A percentile compares a stretch with the other conserved stretches of the same genome.
Conservation (phyloP, 53 echinoderm and acorn worm species). For the Pentamera pediparva region DNA sequence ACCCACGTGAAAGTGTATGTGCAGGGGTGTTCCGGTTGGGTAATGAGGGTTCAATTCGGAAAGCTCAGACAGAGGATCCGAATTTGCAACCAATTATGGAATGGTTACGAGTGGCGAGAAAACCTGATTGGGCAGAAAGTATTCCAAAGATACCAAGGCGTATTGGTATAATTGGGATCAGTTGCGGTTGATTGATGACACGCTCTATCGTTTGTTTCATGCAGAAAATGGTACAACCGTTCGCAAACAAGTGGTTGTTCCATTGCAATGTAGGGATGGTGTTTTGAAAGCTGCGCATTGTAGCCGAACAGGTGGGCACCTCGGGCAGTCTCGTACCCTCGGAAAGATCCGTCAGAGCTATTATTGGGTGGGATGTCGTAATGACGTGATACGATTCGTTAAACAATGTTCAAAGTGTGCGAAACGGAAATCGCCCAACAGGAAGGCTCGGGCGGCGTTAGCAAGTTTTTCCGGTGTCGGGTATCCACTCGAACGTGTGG, state of each 20-base stretch:
- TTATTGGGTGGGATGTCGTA: background rate
- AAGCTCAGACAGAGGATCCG: background rate
- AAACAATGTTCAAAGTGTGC: background rate
- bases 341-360: background rate
- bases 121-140: background rate
- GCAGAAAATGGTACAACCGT: background rate
- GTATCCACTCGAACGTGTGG: background rate
- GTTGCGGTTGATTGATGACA: too few species aligned
- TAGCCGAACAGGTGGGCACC: background rate
- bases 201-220: background rate
- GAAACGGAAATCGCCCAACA: background rate
- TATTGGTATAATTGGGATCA: too few species aligned
- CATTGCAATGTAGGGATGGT: background rate
- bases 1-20: background rate
- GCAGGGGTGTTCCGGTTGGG: background rate
- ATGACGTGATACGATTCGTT: background rate
- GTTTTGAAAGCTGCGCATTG: background rate
- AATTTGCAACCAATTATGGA: background rate
- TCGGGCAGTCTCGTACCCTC: background rate
- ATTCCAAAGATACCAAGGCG: too few species aligned
- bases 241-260: background rate
- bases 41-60: background rate
- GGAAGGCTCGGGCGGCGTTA: background rate
- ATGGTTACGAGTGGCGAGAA: background rate
- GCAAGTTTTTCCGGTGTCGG: background rate